These are phyloP conservation scores for Egretta garzetta DNA, from an alignment of 2,113 vertebrate species.

Conservation along the genomic window DNA sequence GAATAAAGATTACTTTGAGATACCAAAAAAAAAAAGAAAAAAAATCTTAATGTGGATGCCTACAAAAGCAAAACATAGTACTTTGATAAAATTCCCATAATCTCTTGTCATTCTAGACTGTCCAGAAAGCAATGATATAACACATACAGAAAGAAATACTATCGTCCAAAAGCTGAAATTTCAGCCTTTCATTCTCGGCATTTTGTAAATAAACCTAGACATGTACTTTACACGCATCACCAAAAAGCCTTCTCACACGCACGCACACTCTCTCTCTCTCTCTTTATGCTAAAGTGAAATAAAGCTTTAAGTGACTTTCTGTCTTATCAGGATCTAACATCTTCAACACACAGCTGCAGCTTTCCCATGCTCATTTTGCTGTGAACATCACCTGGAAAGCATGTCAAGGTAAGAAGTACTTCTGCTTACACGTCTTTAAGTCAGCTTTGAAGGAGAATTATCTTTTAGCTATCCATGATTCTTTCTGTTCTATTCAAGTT, in stretches of 20 bases:
- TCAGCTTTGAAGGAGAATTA: background rate
- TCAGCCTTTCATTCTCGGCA: background rate
- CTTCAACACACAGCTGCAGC: background rate
- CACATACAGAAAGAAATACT: background rate
- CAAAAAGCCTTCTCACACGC: background rate
- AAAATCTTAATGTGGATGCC: background rate
- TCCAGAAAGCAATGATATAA: background rate
- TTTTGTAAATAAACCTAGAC: background rate
- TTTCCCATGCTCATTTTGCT: background rate
- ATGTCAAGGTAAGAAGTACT: background rate
- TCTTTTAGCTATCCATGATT: background rate
- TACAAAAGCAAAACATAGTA: background rate
- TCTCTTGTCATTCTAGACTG: background rate
- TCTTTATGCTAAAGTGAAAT: background rate
- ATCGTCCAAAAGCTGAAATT: background rate
- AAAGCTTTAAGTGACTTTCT: background rate
- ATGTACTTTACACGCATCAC: background rate
- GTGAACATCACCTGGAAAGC: background rate
- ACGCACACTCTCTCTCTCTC: background rate
- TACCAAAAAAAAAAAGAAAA: background rate
- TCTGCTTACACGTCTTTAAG: background rate
- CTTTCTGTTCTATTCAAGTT: background rate
- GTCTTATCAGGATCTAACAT: background rate
- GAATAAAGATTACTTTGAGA: background rate
- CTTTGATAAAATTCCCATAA: background rate